Base-by-base conservation (phyloP, 2,888 invertebrate genomes). In the Nycteola revayana region DNA sequence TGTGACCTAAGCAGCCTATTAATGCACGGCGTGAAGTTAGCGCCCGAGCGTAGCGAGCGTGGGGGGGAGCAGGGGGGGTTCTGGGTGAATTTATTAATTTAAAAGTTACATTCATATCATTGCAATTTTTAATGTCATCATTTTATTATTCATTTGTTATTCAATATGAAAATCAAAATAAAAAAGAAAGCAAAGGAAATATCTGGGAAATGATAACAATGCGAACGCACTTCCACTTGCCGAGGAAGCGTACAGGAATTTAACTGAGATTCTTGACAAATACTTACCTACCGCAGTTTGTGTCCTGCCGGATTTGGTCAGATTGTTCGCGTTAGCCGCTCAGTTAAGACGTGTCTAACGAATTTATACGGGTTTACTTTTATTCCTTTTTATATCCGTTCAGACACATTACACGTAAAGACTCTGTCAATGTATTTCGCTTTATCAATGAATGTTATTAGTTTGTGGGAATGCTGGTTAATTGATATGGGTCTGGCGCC, bases 221-320 rank as follows among this genome's bases (percentile, higher is more conserved):
- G 78, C 27, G 49, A 49, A 71, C 67, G 42, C 25, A 4, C 42
- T 21, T 41, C 1, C 10, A 25, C 61, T 66, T 70, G 58, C 69
- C 56, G 66, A 72, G 67, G 74, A 71, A 80, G 72, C 75, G 52
- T 64, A 58, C 49, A 56, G 61, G 69, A 67, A 68, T 73, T 68
- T 52, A 53, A 57, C 50, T 49, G 52, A 61, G 68, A 72, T 72
- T 72, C 66, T 66, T 56, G 64, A 59, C 69, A 67, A 70, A 74
- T 70, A 61, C 59, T 63, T 67, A 85, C 85, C 86, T 84, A 86
- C 86, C 83, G 82, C 86, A 82, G 66, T 55, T 66, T 40, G 57
- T 59, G 65, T 71, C 73, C 68, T 61, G 63, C 60, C 50, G 70
- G 80, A 76, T 80, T 79, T 70, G 56, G 56, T 58, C 58, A 52